phyloP scores from a whole-genome alignment of 2,113 vertebrate species.

The Ciconia boyciana region DNA sequence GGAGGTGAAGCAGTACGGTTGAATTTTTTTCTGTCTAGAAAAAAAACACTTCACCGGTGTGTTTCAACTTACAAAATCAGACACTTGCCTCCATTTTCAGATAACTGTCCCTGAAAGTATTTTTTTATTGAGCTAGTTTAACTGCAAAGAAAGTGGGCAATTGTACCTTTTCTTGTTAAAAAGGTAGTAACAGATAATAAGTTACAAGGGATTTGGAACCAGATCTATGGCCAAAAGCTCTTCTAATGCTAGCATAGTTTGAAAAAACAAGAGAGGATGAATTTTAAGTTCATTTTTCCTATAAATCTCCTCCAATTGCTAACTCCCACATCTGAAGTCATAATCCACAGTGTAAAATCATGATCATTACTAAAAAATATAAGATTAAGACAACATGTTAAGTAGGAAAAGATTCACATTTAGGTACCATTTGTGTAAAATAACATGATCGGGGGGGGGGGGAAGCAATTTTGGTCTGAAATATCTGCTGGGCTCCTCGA shows the following conservation, averaged over 20 bases:
- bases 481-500: neutral
- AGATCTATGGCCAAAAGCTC: neutral
- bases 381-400: neutral
- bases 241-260: neutral
- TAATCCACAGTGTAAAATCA: neutral
- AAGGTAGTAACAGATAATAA: neutral
- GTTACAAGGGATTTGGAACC: neutral
- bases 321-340: neutral
- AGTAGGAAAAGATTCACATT: neutral
- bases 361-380: neutral
- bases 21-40: neutral
- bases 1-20: rapidly evolving
- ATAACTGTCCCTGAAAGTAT: neutral
- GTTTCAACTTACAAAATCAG: neutral
- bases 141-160: neutral
- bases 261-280: neutral
- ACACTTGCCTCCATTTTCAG: neutral
- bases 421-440: neutral
- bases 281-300: neutral
- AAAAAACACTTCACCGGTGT: neutral
- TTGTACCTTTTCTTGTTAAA: neutral
- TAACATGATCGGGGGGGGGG: neutral
- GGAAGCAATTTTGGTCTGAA: neutral
- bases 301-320: neutral
- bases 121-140: neutral